A percentile compares a stretch with the other conserved stretches of the same genome.
Conservation (phyloP, 2,888 invertebrate species). For the Conchocele bisecta region DNA sequence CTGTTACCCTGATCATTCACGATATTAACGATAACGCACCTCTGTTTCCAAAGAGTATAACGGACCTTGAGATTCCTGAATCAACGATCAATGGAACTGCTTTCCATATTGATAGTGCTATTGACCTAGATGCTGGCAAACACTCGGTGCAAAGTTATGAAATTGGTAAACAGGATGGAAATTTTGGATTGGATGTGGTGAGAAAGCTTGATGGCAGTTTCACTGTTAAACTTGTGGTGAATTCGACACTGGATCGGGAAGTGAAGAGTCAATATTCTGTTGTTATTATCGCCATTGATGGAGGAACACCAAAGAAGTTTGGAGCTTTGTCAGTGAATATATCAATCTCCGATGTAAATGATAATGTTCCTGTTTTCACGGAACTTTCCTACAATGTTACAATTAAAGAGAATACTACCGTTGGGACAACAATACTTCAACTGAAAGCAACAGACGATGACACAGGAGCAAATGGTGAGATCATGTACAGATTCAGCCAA, state of each 20-base stretch:
- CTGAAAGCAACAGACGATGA: conserved; percentile 93
- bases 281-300: conserved; percentile 72
- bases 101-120: conserved; percentile 66
- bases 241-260: conserved; percentile 71
- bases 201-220: conserved; percentile 64
- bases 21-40: conserved; percentile 75
- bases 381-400: conserved; percentile 65
- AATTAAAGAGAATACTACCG: conserved; percentile 64
- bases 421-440: conserved; percentile 64
- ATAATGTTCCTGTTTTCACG: conserved; percentile 71
- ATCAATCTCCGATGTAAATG: conserved; percentile 73
- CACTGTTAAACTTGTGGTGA: conserved; percentile 65
- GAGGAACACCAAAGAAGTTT: conserved; percentile 65
- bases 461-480: conserved; percentile 89
- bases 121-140: conserved; percentile 67
- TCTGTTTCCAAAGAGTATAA: conserved; percentile 55
- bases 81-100: conserved; percentile 59
- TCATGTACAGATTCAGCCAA: conserved; percentile 82
- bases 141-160: conserved; percentile 68
- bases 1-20: conserved; percentile 59
- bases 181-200: conserved; percentile 55
- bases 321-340: conserved; percentile 71
- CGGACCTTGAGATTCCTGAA: conserved; percentile 67
- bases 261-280: conserved; percentile 66
- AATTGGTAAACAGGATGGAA: conserved; percentile 56